Conservation (phyloP, 2,888 invertebrate genomes). For the Melanargia galathea region DNA sequence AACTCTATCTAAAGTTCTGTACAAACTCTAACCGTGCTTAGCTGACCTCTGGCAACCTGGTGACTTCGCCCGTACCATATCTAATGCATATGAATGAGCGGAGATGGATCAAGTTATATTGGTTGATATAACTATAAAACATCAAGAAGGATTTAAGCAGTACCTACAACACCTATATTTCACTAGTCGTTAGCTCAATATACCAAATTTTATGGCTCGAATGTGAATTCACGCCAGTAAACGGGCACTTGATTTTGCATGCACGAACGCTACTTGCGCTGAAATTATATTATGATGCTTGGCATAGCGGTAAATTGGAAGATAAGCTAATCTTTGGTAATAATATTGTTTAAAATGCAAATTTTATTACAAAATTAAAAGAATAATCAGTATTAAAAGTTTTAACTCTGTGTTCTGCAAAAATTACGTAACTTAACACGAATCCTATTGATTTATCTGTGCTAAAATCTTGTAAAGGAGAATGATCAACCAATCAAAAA, state of each 20-base stretch:
- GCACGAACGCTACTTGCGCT: slow-evolving; percentile 30
- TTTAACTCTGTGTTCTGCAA: too few species aligned
- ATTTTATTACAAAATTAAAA: background rate
- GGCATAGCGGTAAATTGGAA: slow-evolving; percentile 17
- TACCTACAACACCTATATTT: background rate
- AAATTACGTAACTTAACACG: too few species aligned
- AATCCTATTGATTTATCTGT: too few species aligned
- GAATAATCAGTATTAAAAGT: background rate
- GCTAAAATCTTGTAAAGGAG: too few species aligned
- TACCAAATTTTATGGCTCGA: slow-evolving; percentile 17
- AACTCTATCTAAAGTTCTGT: background rate
- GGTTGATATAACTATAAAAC: slow-evolving; percentile 1
- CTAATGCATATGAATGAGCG: slow-evolving; percentile 7
- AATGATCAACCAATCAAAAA: too few species aligned
- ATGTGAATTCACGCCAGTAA: slow-evolving; percentile 17
- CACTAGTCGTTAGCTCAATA: slow-evolving; percentile 10
- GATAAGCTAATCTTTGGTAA: slow-evolving; percentile 28
- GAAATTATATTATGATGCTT: slow-evolving; percentile 30
- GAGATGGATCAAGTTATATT: slow-evolving; percentile 7
- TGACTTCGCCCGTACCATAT: background rate
- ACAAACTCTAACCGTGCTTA: background rate
- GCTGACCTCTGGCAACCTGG: background rate
- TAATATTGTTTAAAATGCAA: slow-evolving; percentile 7
- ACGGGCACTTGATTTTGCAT: slow-evolving; percentile 30
- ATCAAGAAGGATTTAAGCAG: background rate